Evolutionary conservation across 2,797 vertebrate genomes (phyloP).

Genomic region (Enteromius argenteus): DNA sequence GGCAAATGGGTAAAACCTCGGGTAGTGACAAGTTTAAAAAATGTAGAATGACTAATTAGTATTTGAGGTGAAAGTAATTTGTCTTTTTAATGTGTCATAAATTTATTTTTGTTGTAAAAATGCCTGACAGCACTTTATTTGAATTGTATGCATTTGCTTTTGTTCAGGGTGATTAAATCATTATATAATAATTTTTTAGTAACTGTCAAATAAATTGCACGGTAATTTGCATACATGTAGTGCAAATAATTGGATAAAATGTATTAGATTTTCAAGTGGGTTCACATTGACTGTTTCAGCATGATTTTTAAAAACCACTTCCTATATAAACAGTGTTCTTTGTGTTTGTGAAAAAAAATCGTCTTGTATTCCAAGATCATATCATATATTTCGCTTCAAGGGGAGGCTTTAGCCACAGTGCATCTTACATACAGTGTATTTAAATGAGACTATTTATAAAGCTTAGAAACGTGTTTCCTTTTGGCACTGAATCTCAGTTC

Average conservation of each 20-base stretch:
- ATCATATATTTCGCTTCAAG: not conserved
- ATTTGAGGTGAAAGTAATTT: no score
- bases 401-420: not conserved
- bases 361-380: not conserved
- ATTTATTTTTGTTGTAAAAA: no score
- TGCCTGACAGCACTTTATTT: no score
- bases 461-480: not conserved
- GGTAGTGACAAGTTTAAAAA: no score
- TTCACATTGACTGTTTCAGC: not conserved
- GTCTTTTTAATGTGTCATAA: no score
- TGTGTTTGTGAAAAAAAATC: not conserved
- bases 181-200: not conserved
- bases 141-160: not conserved
- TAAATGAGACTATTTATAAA: conserved; percentile 13
- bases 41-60: no score
- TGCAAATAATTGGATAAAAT: not conserved
- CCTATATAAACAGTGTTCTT: not conserved
- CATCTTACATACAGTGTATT: not conserved
- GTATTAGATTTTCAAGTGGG: not conserved
- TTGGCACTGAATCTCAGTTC: conserved; percentile 5
- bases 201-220: not conserved
- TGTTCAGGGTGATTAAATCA: not conserved
- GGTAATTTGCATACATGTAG: not conserved
- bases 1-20: no score
- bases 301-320: no score